Evolutionary conservation across 2,113 vertebrate species (phyloP).

Genomic region (Arizona elegans): DNA sequence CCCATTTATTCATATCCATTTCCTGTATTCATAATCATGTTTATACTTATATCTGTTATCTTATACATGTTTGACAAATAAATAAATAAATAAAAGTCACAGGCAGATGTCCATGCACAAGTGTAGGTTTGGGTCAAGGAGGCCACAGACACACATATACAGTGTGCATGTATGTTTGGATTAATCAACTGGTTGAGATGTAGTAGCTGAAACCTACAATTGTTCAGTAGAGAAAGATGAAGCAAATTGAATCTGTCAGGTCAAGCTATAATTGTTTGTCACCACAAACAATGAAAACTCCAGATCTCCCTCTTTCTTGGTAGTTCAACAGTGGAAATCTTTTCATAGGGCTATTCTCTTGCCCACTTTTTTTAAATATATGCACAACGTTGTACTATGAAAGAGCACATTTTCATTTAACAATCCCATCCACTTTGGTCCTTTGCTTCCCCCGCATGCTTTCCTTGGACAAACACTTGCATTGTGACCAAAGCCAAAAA

Average conservation of each 20-base stretch:
- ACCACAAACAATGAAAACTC: slow-evolving; percentile 49
- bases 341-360: slow-evolving; percentile 27
- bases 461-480: slow-evolving; percentile 58
- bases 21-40: too few relatives aligned
- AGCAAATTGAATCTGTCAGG: neutral
- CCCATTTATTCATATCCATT: too few relatives aligned
- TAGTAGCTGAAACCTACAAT: neutral
- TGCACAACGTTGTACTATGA: slow-evolving; percentile 64
- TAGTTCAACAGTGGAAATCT: slow-evolving; percentile 48
- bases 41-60: too few relatives aligned
- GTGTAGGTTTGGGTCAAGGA: neutral
- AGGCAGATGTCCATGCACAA: neutral
- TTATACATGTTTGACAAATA: too few relatives aligned
- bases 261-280: neutral
- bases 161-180: neutral
- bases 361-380: slow-evolving; percentile 13
- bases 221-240: neutral
- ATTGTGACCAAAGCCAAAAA: slow-evolving; percentile 63
- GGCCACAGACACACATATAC: neutral
- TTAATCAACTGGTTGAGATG: neutral
- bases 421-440: slow-evolving; percentile 34
- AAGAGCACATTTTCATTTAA: slow-evolving; percentile 56
- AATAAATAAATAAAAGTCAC: neutral
- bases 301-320: slow-evolving; percentile 46
- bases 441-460: slow-evolving; percentile 46